Percentiles rank a stretch among this genome's conserved stretches.
Conservation (phyloP, 1,140 invertebrate genomes). For the Drosophila oshimai region DNA sequence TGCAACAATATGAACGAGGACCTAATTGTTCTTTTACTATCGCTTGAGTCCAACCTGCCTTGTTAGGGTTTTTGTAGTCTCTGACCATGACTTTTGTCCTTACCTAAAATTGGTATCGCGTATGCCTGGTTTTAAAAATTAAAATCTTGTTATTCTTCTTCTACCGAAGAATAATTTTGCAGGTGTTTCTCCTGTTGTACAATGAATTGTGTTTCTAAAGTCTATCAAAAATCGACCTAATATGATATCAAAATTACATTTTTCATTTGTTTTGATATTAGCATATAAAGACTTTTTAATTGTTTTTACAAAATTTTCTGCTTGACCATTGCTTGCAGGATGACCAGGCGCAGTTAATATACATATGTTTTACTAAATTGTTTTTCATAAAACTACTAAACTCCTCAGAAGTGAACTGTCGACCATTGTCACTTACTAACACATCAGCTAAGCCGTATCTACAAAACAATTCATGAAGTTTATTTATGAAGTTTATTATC, state of each 20-base stretch:
- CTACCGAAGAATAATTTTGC: background rate
- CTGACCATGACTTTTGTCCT: background rate
- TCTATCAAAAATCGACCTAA: background rate
- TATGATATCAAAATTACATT: background rate
- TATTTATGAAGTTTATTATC: background rate
- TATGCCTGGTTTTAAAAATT: background rate
- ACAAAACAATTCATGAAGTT: background rate
- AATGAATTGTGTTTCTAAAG: background rate
- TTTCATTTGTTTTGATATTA: background rate
- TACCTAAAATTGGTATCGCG: background rate
- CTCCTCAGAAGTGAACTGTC: background rate
- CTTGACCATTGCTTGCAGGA: background rate
- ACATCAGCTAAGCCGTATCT: background rate
- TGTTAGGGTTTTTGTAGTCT: slow-evolving; percentile 7
- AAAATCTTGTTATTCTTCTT: background rate
- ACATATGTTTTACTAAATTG: background rate
- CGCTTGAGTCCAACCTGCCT: background rate
- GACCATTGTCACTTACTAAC: background rate
- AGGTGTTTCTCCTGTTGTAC: background rate
- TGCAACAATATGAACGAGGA: background rate
- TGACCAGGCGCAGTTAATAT: background rate
- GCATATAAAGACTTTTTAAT: background rate
- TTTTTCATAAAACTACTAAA: background rate
- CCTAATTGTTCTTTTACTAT: background rate
- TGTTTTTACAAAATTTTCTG: background rate